phyloP scores from a whole-genome alignment of 2,797 vertebrate species.

The Avahi laniger region DNA sequence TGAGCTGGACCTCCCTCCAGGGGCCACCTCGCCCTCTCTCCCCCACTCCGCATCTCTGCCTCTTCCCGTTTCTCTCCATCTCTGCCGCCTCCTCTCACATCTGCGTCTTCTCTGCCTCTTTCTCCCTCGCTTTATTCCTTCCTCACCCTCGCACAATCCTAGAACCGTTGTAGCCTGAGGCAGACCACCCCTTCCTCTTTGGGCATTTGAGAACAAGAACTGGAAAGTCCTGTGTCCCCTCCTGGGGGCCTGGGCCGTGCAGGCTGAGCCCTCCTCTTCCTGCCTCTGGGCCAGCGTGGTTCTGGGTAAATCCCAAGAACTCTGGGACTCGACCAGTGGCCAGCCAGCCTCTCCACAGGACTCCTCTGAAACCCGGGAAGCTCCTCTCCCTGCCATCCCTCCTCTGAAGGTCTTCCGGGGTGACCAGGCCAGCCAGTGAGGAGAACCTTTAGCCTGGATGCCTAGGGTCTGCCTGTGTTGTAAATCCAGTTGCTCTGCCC shows the following conservation, averaged over 20 bases:
- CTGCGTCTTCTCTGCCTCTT: neutral
- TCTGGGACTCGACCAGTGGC: neutral
- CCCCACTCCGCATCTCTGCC: neutral
- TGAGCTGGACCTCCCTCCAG: neutral
- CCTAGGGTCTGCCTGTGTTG: accelerated
- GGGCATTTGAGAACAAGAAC: neutral
- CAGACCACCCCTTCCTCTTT: neutral
- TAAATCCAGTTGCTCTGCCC: neutral
- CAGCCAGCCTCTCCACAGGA: neutral
- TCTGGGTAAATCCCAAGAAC: neutral
- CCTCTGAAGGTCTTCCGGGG: neutral
- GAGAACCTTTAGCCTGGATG: neutral
- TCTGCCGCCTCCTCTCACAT: neutral
- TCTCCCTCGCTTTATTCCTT: neutral
- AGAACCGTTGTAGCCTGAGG: neutral
- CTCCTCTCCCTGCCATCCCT: neutral
- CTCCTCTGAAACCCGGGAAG: neutral
- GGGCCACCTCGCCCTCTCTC: too few species aligned
- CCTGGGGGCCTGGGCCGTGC: neutral
- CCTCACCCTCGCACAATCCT: neutral
- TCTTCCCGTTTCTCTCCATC: too few species aligned
- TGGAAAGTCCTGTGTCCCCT: neutral
- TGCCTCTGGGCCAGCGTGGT: neutral
- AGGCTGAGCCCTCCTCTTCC: neutral
- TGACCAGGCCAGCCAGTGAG: neutral